phyloP scores from a whole-genome alignment of 2,113 vertebrate genomes.

The Herpetotheres cachinnans region DNA sequence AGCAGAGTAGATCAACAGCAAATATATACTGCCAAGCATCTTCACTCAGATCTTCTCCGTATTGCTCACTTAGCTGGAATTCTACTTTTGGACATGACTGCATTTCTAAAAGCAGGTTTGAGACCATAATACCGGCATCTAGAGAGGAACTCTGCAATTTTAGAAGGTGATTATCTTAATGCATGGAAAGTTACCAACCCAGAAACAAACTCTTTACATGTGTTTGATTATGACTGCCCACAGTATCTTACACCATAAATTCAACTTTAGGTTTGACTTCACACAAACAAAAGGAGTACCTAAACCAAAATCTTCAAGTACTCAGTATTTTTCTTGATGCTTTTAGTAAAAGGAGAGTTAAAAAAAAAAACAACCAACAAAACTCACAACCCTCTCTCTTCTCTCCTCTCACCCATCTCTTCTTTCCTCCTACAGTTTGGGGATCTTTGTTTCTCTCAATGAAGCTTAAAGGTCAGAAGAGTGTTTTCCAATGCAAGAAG shows the following conservation, averaged over 20 bases:
- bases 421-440: not conserved
- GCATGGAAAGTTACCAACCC: not conserved
- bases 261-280: not conserved
- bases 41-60: conserved; percentile 84
- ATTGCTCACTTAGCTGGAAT: conserved; percentile 77
- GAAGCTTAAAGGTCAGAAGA: not conserved
- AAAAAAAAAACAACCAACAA: not conserved
- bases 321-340: not conserved
- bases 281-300: not conserved
- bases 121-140: conserved; percentile 80
- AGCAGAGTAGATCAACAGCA: conserved; percentile 88
- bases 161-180: conserved; percentile 15
- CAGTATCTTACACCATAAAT: not conserved
- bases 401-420: not conserved
- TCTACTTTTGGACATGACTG: conserved; percentile 75
- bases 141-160: conserved; percentile 79
- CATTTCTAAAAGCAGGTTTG: conserved; percentile 80
- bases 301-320: not conserved
- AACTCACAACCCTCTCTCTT: not conserved
- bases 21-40: conserved; percentile 86
- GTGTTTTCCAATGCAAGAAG: not conserved
- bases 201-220: not conserved
- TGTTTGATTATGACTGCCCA: not conserved
- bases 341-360: not conserved
- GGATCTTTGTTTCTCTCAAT: not conserved